A percentile compares a stretch with the other conserved stretches of the same genome.
Conservation (phyloP, 2,113 vertebrate species). For the Actinemys pallida region DNA sequence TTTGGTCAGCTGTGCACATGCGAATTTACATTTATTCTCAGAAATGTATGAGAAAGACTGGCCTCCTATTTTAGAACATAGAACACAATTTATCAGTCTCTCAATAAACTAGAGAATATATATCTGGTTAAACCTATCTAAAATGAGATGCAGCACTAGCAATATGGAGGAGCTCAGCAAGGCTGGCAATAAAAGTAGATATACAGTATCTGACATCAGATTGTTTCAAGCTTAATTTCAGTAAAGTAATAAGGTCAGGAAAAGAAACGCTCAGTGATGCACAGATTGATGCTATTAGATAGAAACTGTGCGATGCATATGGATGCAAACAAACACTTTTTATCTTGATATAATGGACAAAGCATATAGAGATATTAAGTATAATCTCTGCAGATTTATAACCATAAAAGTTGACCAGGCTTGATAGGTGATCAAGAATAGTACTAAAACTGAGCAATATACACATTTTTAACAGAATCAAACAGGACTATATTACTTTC, state of each 20-base stretch:
- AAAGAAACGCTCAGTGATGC: constrained; percentile 80
- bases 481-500: constrained; percentile 40
- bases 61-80: constrained; percentile 64
- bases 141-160: constrained; percentile 84
- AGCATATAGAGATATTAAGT: constrained; percentile 63
- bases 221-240: constrained; percentile 88
- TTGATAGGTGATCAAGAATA: constrained; percentile 53
- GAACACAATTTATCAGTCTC: constrained; percentile 83
- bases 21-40: constrained; percentile 81
- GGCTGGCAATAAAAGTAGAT: constrained; percentile 85
- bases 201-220: constrained; percentile 85
- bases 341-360: constrained; percentile 65
- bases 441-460: constrained; percentile 55
- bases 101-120: constrained; percentile 84
- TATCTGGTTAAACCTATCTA: constrained; percentile 82
- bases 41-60: constrained; percentile 72
- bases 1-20: constrained; percentile 70
- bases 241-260: constrained; percentile 86
- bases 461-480: constrained; percentile 58
- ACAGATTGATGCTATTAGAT: constrained; percentile 81
- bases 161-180: constrained; percentile 81
- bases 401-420: constrained; percentile 38
- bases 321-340: constrained; percentile 69
- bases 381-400: constrained; percentile 70
- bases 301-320: constrained; percentile 57